Evolutionary conservation across 2,888 invertebrate genomes (phyloP).

Genomic region (Drosophila ochracea): DNA sequence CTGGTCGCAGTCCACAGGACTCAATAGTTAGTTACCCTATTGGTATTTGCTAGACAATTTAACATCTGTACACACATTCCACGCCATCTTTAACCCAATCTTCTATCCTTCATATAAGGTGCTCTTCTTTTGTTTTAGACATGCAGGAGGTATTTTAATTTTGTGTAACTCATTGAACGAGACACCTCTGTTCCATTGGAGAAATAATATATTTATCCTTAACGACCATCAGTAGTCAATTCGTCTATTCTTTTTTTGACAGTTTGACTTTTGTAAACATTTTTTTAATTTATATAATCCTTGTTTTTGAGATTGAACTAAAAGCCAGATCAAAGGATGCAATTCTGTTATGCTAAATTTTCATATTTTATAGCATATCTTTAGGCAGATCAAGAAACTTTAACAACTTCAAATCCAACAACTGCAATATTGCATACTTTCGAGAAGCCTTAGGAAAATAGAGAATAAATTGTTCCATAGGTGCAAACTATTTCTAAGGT

Average conservation of each 20-base stretch:
- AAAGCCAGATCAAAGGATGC: no score
- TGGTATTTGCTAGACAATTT: neutral
- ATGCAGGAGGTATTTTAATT: neutral
- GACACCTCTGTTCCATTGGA: neutral
- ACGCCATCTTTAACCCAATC: neutral
- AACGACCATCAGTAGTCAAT: neutral
- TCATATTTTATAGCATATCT: slow-evolving; percentile 12
- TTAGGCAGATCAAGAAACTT: neutral
- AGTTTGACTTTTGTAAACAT: accelerated
- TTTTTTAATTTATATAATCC: no score
- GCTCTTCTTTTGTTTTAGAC: neutral
- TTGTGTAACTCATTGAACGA: neutral
- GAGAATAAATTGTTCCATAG: neutral
- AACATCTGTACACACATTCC: neutral
- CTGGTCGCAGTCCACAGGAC: neutral
- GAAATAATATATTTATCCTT: neutral
- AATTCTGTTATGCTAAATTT: neutral
- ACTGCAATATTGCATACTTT: slow-evolving; percentile 9
- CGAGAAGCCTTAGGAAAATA: neutral
- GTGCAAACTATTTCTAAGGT: neutral
- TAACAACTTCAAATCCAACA: neutral
- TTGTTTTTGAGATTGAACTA: no score
- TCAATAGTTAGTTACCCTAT: neutral
- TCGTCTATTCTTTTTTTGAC: accelerated
- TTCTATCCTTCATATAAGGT: neutral